phyloP scores from a whole-genome alignment of 2,113 vertebrate species.

The Zosterops borbonicus region DNA sequence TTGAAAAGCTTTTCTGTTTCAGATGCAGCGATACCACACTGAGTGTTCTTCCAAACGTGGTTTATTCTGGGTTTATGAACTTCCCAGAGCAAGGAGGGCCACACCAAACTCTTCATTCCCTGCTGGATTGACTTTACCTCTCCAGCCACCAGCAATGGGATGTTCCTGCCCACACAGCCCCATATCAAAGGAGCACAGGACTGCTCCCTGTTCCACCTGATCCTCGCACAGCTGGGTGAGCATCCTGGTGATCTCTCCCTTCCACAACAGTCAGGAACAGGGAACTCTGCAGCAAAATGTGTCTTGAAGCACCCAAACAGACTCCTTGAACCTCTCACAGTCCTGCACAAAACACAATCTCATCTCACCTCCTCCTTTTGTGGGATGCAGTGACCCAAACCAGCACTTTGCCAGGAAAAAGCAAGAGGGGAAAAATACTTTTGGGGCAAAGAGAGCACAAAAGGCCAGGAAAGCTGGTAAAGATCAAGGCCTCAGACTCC shows the following conservation, averaged over 20 bases:
- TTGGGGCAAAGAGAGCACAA: not conserved
- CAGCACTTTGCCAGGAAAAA: not conserved
- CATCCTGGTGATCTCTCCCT: not conserved
- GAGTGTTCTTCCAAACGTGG: not conserved
- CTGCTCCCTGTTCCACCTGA: not conserved
- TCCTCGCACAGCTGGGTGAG: not conserved
- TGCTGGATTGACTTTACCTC: not conserved
- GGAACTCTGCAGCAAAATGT: not conserved
- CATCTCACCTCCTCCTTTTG: not conserved
- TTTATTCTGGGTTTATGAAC: not conserved
- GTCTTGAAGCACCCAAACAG: not conserved
- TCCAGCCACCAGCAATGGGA: not conserved
- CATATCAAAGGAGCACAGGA: rapidly evolving
- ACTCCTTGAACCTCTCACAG: not conserved
- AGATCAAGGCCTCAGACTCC: not conserved
- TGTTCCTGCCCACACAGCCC: not conserved
- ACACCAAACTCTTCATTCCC: not conserved
- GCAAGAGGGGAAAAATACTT: not conserved
- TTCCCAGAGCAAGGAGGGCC: not conserved
- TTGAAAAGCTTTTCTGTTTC: not conserved
- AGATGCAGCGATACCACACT: not conserved
- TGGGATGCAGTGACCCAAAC: not conserved
- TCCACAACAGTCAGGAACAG: not conserved
- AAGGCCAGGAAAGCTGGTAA: not conserved
- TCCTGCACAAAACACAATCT: not conserved